Base-by-base conservation (phyloP, 2,113 vertebrate genomes). In the Todiramphus chloris region DNA sequence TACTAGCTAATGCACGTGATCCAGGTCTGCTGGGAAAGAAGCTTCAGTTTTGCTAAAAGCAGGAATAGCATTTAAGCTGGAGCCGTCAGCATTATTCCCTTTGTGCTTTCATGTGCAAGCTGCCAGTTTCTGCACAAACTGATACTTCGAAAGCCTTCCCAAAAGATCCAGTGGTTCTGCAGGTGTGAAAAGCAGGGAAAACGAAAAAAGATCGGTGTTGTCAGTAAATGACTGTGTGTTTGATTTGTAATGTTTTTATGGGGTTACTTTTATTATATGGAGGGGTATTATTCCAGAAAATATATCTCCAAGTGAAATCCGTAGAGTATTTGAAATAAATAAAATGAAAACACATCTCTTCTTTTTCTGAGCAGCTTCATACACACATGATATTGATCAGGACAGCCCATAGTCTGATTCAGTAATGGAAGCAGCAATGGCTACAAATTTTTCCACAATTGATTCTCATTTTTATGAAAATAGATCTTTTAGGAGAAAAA, bases 171-270 rank as follows among this genome's bases (percentile, higher is more conserved):
- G 50, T 4, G 0, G 11, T 77, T 94, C 46, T 74, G 56, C 35
- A 70, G 5, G 4, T 46, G 11, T 28, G 60, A 80, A 78, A 67
- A 56, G 35, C 83, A 73, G 15, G 72, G 13, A 64, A 80, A 83
- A 66, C 1, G 2, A 51, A 39, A 68, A 69, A 50, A 46, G 4
- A 7, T 6, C 14, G 16, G 10, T 85, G 28, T 59, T 87, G n/a
- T 14, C 56, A 67, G 20, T 33, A 21, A 89, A 51, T 37, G 30
- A 66, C 20, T 31, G 0, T 39, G 23, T 0, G 0, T 69, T 73
- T 3, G 3, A n/a, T 50, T n/a, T 85, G 33, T 39, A 51, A 53
- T 0, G 0, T 41, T 83, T 87, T 62, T 58, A 13, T 33, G 72
- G 33, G 24, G 25, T 75, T 74, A 51, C 8, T 72, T 7, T 59